Evolutionary conservation across 37 sponge, comb jelly and placozoan genomes (phyloP), one percentile per base, ranked within the genome.

Genomic region (Spongia lamella): DNA sequence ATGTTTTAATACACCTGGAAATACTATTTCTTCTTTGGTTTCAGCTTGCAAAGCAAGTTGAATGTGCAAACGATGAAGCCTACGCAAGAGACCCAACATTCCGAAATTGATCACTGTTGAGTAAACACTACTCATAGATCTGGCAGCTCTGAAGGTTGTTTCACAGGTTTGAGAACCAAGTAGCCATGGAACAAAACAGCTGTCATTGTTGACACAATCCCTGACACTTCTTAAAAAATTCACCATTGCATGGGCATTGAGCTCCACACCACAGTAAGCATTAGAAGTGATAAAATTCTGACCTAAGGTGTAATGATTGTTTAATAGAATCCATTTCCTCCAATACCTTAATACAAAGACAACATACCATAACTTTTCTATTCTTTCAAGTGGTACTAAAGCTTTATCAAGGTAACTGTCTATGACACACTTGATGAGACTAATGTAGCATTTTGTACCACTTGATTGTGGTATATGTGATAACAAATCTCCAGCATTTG

Each of bases 151-250:
- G 38, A 87, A 81, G 0, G 66, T 63, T 37, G 70, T 53, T 58
- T 81, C 88, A 76, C 88, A 87, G 2, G 78, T 61, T 50, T 87
- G 81, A 1, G 82, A 87, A 1, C 82, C 88, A 22, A 87, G 49
- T 65, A 70, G 3, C 88, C 88, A 81, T 32, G 88, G 82, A 15
- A 71, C 43, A 64, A 78, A 84, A 20, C 13, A 63, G 2, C 72
- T 58, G 38, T 16, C 34, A 50, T 61, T 7, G 40, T 52, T 6
- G 20, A 50, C 25, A 56, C 6, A 22, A 61, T 67, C 57, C 19
- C 56, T 31, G 40, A 80, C 2, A 9, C 68, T 74, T 21, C 36
- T 30, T 1, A 79, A 15, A 29, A 75, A 53, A 38, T 30, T 68
- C 22, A 80, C 61, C 25, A 79, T 30, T 7, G 81, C 63, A 69